Conservation (phyloP, 1,140 invertebrate species). For the Penaeus chinensis region DNA sequence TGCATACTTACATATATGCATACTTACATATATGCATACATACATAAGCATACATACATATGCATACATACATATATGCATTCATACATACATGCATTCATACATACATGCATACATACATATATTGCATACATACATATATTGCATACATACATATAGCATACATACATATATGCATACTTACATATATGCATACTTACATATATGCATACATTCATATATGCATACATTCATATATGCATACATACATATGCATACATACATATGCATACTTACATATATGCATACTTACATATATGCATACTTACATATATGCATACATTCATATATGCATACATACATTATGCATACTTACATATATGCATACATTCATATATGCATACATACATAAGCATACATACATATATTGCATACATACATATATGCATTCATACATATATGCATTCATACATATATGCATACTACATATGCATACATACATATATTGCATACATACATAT, state of each 20-base stretch:
- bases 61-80: not conserved
- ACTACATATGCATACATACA: no score
- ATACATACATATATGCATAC: not conserved
- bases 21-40: conserved; percentile 3
- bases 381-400: no score
- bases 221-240: conserved; percentile 6
- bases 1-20: conserved; percentile 14
- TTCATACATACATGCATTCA: not conserved
- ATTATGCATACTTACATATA: no score
- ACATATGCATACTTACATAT: conserved; percentile 7
- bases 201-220: conserved; percentile 11
- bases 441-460: no score
- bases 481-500: no score
- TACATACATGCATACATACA: not conserved
- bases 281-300: conserved; percentile 6
- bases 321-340: no score
- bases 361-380: no score
- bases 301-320: no score
- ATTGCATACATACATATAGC: conserved; percentile 4
- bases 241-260: conserved; percentile 12
- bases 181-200: not conserved
- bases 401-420: no score
- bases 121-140: not conserved
- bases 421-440: no score
- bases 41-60: not conserved